Conservation (phyloP, 2,888 invertebrate genomes). For the Griposia aprilina region DNA sequence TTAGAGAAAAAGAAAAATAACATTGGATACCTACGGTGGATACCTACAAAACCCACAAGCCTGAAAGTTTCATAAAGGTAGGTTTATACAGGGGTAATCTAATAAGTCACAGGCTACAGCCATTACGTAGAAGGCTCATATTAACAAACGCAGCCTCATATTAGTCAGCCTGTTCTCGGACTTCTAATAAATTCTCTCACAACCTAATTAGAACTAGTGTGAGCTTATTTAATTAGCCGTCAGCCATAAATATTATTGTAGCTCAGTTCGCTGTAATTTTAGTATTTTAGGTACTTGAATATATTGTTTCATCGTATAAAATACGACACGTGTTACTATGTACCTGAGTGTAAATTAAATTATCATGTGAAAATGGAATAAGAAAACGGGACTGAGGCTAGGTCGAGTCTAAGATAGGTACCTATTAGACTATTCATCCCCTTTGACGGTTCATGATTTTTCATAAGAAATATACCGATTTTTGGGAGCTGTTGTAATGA, state of each 20-base stretch:
- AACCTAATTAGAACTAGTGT: slow-evolving; percentile 55
- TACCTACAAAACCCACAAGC: not conserved
- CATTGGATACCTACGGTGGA: too few species aligned
- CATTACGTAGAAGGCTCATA: slow-evolving; percentile 12
- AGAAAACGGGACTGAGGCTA: not conserved
- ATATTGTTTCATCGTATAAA: slow-evolving; percentile 23
- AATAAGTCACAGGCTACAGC: slow-evolving; percentile 19
- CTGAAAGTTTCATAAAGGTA: not conserved
- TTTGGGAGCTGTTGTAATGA: not conserved
- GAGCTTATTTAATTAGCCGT: slow-evolving; percentile 56
- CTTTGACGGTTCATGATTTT: not conserved
- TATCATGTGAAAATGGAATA: not conserved
- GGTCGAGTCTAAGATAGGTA: not conserved
- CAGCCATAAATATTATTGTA: slow-evolving; percentile 42
- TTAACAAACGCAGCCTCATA: slow-evolving; percentile 26
- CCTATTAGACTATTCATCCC: too few species aligned
- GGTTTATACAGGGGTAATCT: not conserved
- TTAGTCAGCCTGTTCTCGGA: slow-evolving; percentile 18
- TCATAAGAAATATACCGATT: not conserved
- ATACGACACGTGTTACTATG: slow-evolving; percentile 21
- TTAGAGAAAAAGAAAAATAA: not conserved
- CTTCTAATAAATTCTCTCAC: slow-evolving; percentile 50
- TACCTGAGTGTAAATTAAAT: slow-evolving; percentile 10
- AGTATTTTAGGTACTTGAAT: slow-evolving; percentile 24
- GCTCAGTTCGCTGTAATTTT: slow-evolving; percentile 33